Conservation (phyloP, 2,888 invertebrate genomes). For the Caenorhabditis angaria region DNA sequence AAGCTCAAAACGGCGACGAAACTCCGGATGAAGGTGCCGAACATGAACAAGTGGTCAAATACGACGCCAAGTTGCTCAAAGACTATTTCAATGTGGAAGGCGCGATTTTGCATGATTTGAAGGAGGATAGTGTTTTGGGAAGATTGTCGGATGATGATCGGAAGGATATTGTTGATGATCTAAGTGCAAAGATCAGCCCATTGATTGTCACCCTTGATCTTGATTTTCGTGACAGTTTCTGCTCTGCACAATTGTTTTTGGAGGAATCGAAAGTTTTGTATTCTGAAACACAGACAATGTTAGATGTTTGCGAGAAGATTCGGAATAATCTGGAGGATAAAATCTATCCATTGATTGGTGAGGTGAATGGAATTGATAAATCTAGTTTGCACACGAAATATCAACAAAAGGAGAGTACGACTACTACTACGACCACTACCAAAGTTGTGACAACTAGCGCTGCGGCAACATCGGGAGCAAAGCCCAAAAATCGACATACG, state of each 20-base stretch:
- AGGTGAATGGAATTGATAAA: neutral
- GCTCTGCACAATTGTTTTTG: slow-evolving; percentile 14
- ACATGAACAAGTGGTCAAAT: neutral
- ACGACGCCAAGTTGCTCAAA: neutral
- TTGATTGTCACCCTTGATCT: slow-evolving; percentile 19
- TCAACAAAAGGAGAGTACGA: slow-evolving; percentile 15
- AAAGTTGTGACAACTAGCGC: too few species aligned
- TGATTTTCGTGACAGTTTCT: slow-evolving; percentile 36
- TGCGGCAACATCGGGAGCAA: slow-evolving; percentile 24
- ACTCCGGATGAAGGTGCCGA: too few species aligned
- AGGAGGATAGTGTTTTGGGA: slow-evolving; percentile 23
- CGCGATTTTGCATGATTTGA: slow-evolving; percentile 5
- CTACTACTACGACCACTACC: too few species aligned
- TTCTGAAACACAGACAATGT: slow-evolving; percentile 13
- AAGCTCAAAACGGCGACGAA: too few species aligned
- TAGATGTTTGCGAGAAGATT: slow-evolving; percentile 16
- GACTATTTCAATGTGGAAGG: neutral
- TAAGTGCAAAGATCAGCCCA: slow-evolving; percentile 25
- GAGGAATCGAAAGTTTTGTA: slow-evolving; percentile 13
- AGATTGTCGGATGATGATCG: slow-evolving; percentile 19
- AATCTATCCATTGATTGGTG: neutral
- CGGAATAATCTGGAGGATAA: neutral
- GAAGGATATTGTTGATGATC: slow-evolving; percentile 20
- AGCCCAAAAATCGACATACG: slow-evolving; percentile 19
- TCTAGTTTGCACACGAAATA: neutral